Evolutionary conservation across 1,140 invertebrate species (phyloP), one percentile per base, ranked within the genome.

Genomic region (Campodea augens): DNA sequence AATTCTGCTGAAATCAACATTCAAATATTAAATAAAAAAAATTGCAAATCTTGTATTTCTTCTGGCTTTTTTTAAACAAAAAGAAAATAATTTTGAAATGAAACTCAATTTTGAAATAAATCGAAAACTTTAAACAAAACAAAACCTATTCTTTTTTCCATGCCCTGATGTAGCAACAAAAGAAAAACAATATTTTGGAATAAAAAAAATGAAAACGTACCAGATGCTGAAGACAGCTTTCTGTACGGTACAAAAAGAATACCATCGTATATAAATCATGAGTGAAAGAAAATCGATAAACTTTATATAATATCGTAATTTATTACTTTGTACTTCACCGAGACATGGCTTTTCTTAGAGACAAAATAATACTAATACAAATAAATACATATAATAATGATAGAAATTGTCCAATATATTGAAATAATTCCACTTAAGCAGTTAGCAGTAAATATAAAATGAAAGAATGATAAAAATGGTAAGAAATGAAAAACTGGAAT

Each of bases 161-260:
- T n/a, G n/a, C n/a, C n/a, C n/a, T n/a, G n/a, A n/a, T n/a, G n/a
- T n/a, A n/a, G n/a, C n/a, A n/a, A n/a, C n/a, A n/a, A n/a, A n/a
- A n/a, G n/a, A n/a, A n/a, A n/a, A n/a, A n/a, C n/a, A n/a, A 39
- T 22, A 21, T 39, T 22, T 22, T 39, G 38, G 19, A 15, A 39
- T 18, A 12, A 39, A 22, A 22, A 39, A 10, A 10, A 39, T 18
- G 19, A 39, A 39, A 39, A 39, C 12, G 38, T 39, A 39, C 20
- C 19, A 39, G 23, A 39, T 39, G 38, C 20, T 39, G 23, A 39
- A 39, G 20, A 39, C 20, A 39, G 38, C 4, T 39, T 39, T 39
- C 2, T 18, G 19, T 39, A 39, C 13, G 38, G 10, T 18, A 13
- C 12, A 13, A 12, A 2, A 22, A 13, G 3, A 15, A 39, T 39